These are phyloP conservation scores for Danio albolineatus DNA, from an alignment of 2,797 vertebrate genomes.

Conservation along the genomic window DNA sequence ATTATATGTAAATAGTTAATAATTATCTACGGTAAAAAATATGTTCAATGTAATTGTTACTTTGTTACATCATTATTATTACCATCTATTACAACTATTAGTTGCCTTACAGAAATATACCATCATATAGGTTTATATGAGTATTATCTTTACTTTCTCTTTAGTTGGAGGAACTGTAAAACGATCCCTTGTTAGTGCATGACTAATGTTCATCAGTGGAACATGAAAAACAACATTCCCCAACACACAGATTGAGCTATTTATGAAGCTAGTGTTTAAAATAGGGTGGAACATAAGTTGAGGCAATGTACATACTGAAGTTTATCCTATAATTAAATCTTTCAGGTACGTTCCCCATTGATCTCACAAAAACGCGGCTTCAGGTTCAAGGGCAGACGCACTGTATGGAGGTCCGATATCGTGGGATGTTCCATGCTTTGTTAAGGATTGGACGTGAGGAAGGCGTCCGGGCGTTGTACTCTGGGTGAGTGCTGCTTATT, in stretches of 20 bases:
- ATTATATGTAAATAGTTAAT: background rate
- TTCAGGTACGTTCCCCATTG: constrained; percentile 93
- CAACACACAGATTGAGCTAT: background rate
- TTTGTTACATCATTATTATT: background rate
- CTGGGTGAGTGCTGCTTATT: constrained; percentile 80
- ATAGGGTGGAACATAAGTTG: background rate
- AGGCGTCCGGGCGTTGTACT: constrained; percentile 89
- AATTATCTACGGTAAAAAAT: background rate
- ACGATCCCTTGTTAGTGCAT: background rate
- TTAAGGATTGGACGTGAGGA: constrained; percentile 92
- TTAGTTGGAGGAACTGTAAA: background rate
- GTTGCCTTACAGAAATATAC: background rate
- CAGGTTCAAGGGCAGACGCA: constrained; percentile 95
- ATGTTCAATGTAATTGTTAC: background rate
- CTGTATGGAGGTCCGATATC: constrained; percentile 92
- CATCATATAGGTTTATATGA: background rate
- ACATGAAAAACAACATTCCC: constrained; percentile 20
- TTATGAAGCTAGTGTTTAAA: background rate
- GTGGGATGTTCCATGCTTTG: constrained; percentile 94
- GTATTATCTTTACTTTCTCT: background rate
- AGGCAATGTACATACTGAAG: background rate
- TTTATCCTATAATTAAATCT: background rate
- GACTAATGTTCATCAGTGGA: background rate
- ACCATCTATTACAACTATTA: background rate
- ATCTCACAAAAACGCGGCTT: constrained; percentile 93